Percentiles rank a stretch among this genome's conserved stretches.
Conservation (phyloP, 2,797 vertebrate species). For the Harpagifer antarcticus region DNA sequence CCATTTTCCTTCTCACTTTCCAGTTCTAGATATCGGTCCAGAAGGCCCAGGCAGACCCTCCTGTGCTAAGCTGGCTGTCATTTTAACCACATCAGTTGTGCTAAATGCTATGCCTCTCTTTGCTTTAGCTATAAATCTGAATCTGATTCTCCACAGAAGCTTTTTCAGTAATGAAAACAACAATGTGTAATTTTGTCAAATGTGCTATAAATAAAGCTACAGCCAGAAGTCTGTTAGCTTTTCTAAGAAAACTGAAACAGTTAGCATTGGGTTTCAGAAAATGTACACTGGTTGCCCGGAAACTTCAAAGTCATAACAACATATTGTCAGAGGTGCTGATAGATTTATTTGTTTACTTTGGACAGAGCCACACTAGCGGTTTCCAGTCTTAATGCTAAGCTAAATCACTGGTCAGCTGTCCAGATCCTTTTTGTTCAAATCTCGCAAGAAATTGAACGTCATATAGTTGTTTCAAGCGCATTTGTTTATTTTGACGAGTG, state of each 20-base stretch:
- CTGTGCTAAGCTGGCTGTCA: slow-evolving; percentile 40
- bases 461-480: neutral
- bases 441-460: neutral
- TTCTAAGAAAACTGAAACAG: too few relatives aligned
- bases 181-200: neutral
- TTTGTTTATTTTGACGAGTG: neutral
- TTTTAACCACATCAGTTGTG: slow-evolving; percentile 34
- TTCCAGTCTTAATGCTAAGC: too few relatives aligned
- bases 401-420: too few relatives aligned
- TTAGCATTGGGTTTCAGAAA: too few relatives aligned
- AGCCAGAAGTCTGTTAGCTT: too few relatives aligned
- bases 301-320: too few relatives aligned
- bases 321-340: too few relatives aligned
- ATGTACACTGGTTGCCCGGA: too few relatives aligned
- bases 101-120: slow-evolving; percentile 13
- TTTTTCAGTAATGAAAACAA: neutral
- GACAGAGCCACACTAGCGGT: too few relatives aligned
- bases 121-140: slow-evolving; percentile 6
- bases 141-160: neutral
- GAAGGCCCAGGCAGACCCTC: slow-evolving; percentile 66
- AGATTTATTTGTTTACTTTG: too few relatives aligned
- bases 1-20: slow-evolving; percentile 35
- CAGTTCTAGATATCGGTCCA: slow-evolving; percentile 63
- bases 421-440: too few relatives aligned
- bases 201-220: neutral